Conservation (phyloP, 2,113 vertebrate species). For the Baryphthengus martii region DNA sequence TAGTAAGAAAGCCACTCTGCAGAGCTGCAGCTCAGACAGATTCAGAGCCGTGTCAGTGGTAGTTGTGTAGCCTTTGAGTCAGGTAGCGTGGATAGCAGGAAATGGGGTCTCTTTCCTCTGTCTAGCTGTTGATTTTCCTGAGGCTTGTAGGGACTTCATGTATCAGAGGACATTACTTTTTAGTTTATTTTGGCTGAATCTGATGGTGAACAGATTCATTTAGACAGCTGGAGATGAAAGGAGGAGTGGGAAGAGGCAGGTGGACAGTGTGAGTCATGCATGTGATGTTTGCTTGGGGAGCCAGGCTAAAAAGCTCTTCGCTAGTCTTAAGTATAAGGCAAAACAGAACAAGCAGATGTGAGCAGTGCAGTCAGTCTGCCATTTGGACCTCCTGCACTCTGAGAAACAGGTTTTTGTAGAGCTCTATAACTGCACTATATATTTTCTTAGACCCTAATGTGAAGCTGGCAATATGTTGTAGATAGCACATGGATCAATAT, state of each 20-base stretch:
- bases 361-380: not conserved
- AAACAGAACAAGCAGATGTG: not conserved
- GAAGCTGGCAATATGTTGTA: not conserved
- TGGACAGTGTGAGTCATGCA: not conserved
- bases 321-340: not conserved
- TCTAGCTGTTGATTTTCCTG: not conserved
- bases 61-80: not conserved
- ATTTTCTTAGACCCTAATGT: not conserved
- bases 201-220: not conserved
- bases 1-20: not conserved
- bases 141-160: not conserved
- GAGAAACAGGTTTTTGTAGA: not conserved
- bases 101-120: not conserved
- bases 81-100: not conserved
- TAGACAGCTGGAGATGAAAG: not conserved
- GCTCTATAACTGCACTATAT: not conserved
- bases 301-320: not conserved
- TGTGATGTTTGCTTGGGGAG: not conserved
- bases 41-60: not conserved
- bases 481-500: not conserved
- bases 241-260: not conserved
- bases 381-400: not conserved
- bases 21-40: not conserved
- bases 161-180: not conserved
- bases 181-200: not conserved